Evolutionary conservation across 2,113 vertebrate genomes (phyloP), one percentile per base, ranked within the genome.

Genomic region (Theristicus caerulescens): DNA sequence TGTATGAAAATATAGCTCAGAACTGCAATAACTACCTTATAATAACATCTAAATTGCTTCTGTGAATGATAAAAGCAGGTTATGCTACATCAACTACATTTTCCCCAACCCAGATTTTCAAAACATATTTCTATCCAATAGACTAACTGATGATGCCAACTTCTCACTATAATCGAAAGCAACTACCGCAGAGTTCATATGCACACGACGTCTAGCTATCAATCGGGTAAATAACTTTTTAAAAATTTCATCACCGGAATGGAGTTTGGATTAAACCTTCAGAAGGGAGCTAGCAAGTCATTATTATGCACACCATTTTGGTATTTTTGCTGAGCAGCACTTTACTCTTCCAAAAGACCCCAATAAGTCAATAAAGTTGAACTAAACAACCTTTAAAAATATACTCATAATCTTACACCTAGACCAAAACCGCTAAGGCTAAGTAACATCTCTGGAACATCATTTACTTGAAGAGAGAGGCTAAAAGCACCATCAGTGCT

Each of bases 141-240:
- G 36, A 38, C 86, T 93, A 95, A 97, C 88, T 32, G 71, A 69
- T 25, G 62, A 77, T 57, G 62, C 29, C 78, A 78, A 69, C 61
- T 47, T 80, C 94, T 69, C 40, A 31, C 46, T 74, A 91, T 91
- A 96, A 96, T 78, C 71, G 26, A 93, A 93, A 94, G 70, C 70
- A 96, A 91, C 62, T 61, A 69, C 78, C 16, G 51, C 16, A 46
- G 73, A 46, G 73, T 61, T 74, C 57, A 20, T 7, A 38, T 4
- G 32, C 86, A 81, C 66, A 83, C 52, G 87, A 86, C 0, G 4
- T 42, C 34, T 51, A 58, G 79, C 76, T 86, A 96, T 91, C 85
- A 89, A 46, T 79, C 92, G 81, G 73, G 55, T 64, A 74, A 93
- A 96, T 20, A n/a, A 57, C 42, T 31, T 38, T 4, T 42, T 82